Conservation (phyloP, 2,797 vertebrate species). For the Microctenopoma steveboyesi region DNA sequence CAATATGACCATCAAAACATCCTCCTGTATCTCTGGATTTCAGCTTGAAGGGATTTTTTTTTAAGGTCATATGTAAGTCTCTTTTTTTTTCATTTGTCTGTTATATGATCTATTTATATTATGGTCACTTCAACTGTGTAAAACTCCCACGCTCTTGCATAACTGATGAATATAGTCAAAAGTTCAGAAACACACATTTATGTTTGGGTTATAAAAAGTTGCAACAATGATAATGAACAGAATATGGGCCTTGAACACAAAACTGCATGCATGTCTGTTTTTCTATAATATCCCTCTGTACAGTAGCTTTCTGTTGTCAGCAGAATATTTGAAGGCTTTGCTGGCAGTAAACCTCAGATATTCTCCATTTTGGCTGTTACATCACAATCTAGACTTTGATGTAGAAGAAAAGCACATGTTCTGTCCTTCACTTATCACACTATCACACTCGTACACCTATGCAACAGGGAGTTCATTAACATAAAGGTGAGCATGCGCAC, state of each 20-base stretch:
- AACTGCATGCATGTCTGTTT: no score
- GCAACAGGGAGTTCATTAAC: slow-evolving; percentile 44
- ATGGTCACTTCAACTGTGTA: background rate
- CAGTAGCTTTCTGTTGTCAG: background rate
- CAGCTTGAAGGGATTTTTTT: background rate
- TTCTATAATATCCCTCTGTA: background rate
- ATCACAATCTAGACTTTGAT: slow-evolving; percentile 17
- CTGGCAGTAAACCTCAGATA: background rate
- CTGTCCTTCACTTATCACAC: slow-evolving; percentile 15
- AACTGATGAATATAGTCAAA: slow-evolving; percentile 17
- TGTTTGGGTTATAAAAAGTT: background rate
- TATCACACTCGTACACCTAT: slow-evolving; percentile 6
- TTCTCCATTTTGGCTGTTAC: slow-evolving; percentile 1
- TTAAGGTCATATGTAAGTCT: background rate
- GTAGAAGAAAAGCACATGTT: slow-evolving; percentile 4
- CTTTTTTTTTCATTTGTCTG: background rate
- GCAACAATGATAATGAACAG: no score
- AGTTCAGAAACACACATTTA: slow-evolving; percentile 1
- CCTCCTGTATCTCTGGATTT: background rate
- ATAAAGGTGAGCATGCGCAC: slow-evolving; percentile 40
- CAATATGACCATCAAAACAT: background rate
- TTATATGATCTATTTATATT: background rate
- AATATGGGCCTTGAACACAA: no score
- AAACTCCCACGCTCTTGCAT: slow-evolving; percentile 22
- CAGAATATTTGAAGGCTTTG: background rate